Evolutionary conservation across 2,888 invertebrate genomes (phyloP), one percentile per base, ranked within the genome.

Genomic region (Thumatha senex): DNA sequence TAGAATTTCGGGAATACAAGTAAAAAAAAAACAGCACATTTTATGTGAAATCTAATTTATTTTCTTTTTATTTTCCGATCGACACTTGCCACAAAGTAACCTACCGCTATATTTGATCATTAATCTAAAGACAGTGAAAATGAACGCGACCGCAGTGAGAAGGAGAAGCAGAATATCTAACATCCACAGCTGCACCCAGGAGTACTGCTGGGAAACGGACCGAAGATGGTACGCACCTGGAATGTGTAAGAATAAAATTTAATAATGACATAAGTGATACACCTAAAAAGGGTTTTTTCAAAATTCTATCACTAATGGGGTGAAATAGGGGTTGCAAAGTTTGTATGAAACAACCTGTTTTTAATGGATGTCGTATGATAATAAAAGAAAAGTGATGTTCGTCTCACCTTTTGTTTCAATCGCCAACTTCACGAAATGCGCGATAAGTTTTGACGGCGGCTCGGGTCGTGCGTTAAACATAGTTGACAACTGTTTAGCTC

Each of bases 401-500:
- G 11, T 36, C 36, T 11, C 1, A 39, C 39, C 39, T 39, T 39
- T 39, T 7, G 39, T 18, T n/a, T 39, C 18, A 18, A 39, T 39
- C 7, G 39, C 39, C 0, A 82, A 51, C 38, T 80, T 72, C 0
- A 78, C 58, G 54, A 81, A 80, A 46, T 80, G 72, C 0, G 71
- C 59, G 31, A 84, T 72, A 0, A 81, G 71, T 41, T 77, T 71
- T 5, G 64, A 55, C 0, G 78, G 72, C 7, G 67, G 24, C 36
- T 73, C 70, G 0, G 74, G 74, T 0, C 82, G 72, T 4, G 59
- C 70, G 40, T 66, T 70, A 69, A 82, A 84, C 44, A 80, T 39
- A 0, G 18, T 10, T n/a, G 39, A 39, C 39, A 39, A 15, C 9
- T 39, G 18, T 18, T 39, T 39, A 0, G 18, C 39, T n/a, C 39